Conservation (phyloP, 2,113 vertebrate species). For the Naja naja region DNA sequence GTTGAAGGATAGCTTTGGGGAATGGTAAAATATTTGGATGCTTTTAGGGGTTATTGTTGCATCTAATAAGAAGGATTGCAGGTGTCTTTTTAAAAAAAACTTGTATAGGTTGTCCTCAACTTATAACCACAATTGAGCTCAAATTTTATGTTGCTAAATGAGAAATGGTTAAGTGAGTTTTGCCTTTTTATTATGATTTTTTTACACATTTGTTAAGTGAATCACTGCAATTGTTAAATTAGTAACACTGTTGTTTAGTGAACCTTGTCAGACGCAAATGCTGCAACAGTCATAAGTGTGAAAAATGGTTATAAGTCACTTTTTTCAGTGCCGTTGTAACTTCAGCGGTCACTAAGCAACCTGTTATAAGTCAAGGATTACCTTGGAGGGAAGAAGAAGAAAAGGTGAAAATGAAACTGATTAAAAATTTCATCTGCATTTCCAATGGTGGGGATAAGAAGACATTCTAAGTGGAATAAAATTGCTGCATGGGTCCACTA, state of each 20-base stretch:
- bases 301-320: background rate
- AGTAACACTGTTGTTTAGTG: background rate
- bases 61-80: background rate
- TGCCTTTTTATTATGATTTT: background rate
- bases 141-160: background rate
- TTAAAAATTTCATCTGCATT: background rate
- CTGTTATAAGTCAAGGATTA: background rate
- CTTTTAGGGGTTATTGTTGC: background rate
- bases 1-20: slow-evolving; percentile 37
- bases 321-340: background rate
- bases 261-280: background rate
- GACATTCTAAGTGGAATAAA: background rate
- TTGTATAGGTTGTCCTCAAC: background rate
- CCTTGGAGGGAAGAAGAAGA: background rate
- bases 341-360: background rate
- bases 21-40: too few relatives aligned
- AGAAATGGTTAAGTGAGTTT: background rate
- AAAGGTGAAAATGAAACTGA: background rate
- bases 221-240: too few relatives aligned
- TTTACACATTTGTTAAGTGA: background rate
- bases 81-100: background rate
- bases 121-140: background rate
- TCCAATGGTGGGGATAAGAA: background rate
- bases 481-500: background rate
- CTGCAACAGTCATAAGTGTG: background rate